Conservation (phyloP, 1,140 invertebrate genomes). For the Samia ricini region DNA sequence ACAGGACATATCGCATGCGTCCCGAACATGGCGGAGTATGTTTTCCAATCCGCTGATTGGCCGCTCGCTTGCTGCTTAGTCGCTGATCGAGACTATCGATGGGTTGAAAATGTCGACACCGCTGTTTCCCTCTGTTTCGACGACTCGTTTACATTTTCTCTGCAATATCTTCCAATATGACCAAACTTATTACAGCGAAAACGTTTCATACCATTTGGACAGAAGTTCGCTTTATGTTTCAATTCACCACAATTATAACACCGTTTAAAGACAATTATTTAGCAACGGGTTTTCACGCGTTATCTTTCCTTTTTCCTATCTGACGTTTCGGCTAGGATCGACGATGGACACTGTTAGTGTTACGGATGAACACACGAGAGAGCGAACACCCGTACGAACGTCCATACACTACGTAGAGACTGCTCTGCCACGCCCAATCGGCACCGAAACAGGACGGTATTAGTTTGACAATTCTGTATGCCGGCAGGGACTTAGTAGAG, state of each 20-base stretch:
- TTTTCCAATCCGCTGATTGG: background rate
- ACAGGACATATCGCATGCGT: background rate
- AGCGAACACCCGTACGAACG: too few relatives aligned
- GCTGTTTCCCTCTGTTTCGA: background rate
- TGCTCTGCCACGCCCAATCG: too few relatives aligned
- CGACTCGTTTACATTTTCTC: background rate
- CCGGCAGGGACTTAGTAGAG: too few relatives aligned
- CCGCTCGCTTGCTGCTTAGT: background rate
- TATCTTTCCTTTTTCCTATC: too few relatives aligned
- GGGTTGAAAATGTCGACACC: background rate
- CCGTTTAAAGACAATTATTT: too few relatives aligned
- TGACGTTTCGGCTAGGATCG: too few relatives aligned
- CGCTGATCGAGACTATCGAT: background rate
- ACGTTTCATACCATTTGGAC: background rate
- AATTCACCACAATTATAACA: constrained; percentile 1
- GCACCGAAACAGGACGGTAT: too few relatives aligned
- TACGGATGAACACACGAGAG: too few relatives aligned
- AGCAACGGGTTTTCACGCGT: too few relatives aligned
- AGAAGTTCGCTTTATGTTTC: background rate
- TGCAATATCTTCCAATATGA: background rate
- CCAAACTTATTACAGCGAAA: background rate
- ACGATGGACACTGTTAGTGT: too few relatives aligned
- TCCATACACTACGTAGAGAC: too few relatives aligned
- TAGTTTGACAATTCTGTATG: too few relatives aligned
- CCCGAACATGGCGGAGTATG: background rate